Base-by-base conservation (phyloP, 2,888 invertebrate genomes). In the Tiliacea citrago region DNA sequence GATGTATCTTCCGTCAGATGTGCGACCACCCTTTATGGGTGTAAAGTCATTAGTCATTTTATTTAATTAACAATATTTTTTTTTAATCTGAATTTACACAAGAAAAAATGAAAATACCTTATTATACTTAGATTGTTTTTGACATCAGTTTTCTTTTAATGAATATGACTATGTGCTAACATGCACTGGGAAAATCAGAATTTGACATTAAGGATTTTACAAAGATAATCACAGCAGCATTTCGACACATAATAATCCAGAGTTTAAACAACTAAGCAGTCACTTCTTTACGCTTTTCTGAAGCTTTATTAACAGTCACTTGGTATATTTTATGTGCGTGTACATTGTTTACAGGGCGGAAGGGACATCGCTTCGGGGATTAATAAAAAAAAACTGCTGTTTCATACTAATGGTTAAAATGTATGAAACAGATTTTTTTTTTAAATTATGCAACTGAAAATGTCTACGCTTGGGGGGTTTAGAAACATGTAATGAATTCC, bases 151-250 rank as follows among this genome's bases (percentile, higher is more conserved):
- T 72, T 53, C 12, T 18, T 45, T 29, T 75, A n/a, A n/a, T n/a
- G n/a, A n/a, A n/a, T n/a, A n/a, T n/a, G n/a, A n/a, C n/a, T n/a
- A 75, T n/a, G 18, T 9, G 42, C 61, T 76, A 42, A 58, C 63
- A 53, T 29, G 49, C 47, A 66, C 45, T 51, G 65, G 47, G 45
- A 51, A 53, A 29, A 58, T 47, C 18, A 24, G 29, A 18, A 77
- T 61, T 68, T 79, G 58, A 79, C 57, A 49, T 65, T 58, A n/a
- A 57, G 13, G 16, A 69, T 39, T 74, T 74, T 67, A 73, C 53
- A 66, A 58, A 69, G 62, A 45, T 84, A 67, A 74, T 70, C 84
- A 84, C 84, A 84, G 84, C 67, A 60, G 45, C 81, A 70, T 24
- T 80, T 84, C 47, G 58, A 58, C 58, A 74, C 69, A 69, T 65